A percentile compares a stretch with the other conserved stretches of the same genome.
Conservation (phyloP, 2,797 vertebrate species). For the Mallotus villosus region DNA sequence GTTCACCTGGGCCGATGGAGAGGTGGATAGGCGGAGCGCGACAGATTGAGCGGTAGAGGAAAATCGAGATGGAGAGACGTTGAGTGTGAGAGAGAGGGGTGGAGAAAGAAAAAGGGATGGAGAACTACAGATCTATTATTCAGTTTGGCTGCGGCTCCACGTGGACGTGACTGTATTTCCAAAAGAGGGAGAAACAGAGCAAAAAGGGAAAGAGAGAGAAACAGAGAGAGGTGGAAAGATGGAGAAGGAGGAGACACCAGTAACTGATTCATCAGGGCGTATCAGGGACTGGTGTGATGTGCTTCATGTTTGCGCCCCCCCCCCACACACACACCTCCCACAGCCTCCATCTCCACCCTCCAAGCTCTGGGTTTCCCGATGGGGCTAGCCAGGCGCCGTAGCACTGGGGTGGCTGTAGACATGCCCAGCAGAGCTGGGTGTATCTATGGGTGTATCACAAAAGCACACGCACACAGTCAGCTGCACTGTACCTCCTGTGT, state of each 20-base stretch:
- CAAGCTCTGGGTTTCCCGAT: too few species aligned
- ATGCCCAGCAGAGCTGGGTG: conserved; percentile 13
- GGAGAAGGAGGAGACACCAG: conserved; percentile 46
- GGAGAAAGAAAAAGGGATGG: conserved; percentile 18
- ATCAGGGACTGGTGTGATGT: conserved; percentile 26
- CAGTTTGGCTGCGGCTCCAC: conserved; percentile 71
- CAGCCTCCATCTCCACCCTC: neutral
- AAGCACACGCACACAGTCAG: too few species aligned
- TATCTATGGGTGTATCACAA: too few species aligned
- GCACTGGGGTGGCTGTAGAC: conserved; percentile 11
- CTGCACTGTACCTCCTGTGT: too few species aligned
- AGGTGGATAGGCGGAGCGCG: neutral
- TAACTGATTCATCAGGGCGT: conserved; percentile 60
- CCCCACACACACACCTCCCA: neutral
- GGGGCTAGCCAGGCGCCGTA: neutral
- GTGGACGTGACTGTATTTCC: conserved; percentile 80
- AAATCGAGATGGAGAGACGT: conserved; percentile 1
- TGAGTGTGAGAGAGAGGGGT: neutral
- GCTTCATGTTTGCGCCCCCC: neutral
- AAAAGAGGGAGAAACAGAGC: conserved; percentile 55
- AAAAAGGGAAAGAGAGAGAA: too few species aligned
- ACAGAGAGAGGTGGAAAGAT: too few species aligned
- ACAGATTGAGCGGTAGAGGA: neutral
- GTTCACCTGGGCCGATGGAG: too few species aligned
- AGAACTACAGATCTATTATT: conserved; percentile 78